A percentile compares a stretch with the other conserved stretches of the same genome.
Conservation (phyloP, 2,888 invertebrate genomes). For the Gisinianus flammeolus region DNA sequence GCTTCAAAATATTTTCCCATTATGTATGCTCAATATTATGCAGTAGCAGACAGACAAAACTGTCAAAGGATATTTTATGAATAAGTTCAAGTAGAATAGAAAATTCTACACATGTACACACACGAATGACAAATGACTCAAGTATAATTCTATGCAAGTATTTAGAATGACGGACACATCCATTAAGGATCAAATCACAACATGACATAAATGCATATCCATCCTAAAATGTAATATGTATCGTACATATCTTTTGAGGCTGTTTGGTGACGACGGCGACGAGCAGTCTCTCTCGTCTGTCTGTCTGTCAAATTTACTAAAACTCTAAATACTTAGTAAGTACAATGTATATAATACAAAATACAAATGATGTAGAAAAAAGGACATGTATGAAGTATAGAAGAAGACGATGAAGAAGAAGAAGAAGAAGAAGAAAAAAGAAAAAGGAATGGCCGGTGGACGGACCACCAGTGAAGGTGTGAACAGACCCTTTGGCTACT, state of each 20-base stretch:
- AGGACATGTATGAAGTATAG: constrained; percentile 7
- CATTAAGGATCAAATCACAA: constrained; percentile 4
- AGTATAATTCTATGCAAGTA: neutral
- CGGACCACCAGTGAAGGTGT: constrained; percentile 13
- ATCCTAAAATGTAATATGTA: neutral
- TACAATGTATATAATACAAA: neutral
- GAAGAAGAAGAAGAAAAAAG: constrained; percentile 16
- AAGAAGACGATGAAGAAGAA: constrained; percentile 18
- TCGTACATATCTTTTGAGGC: neutral
- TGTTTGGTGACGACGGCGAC: constrained; percentile 21
- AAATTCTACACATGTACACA: too few relatives aligned
- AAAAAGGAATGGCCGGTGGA: constrained; percentile 5
- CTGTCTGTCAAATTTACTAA: neutral
- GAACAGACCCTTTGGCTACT: constrained; percentile 16
- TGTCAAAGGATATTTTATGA: too few relatives aligned
- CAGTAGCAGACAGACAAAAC: too few relatives aligned
- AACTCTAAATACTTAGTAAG: neutral
- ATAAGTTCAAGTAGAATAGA: neutral
- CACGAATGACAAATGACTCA: neutral
- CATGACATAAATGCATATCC: neutral
- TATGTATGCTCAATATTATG: too few relatives aligned
- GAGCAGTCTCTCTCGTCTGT: constrained; percentile 6
- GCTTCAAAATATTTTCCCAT: constrained; percentile 2
- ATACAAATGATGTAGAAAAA: neutral
- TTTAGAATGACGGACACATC: neutral